These are phyloP conservation scores for Bicyclus anynana DNA, from an alignment of 1,140 invertebrate species.

Conservation along the genomic window DNA sequence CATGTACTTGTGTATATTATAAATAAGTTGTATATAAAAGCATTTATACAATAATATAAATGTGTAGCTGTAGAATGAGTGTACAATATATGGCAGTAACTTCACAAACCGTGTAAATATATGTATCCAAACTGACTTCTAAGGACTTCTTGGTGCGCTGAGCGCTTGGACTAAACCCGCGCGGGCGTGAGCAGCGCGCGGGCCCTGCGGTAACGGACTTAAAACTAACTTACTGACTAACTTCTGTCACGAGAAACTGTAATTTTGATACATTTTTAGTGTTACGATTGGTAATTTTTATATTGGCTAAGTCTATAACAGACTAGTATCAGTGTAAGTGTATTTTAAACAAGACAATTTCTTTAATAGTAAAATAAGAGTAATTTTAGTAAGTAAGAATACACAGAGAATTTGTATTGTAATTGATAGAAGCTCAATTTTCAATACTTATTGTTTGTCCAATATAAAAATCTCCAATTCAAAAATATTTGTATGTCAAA, in stretches of 20 bases:
- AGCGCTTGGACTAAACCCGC: conserved; percentile 49
- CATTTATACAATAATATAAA: too few species aligned
- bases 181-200: conserved; percentile 65
- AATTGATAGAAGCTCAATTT: too few species aligned
- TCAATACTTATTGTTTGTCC: neutral
- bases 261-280: neutral
- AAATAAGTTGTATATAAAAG: too few species aligned
- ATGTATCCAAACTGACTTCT: conserved; percentile 35
- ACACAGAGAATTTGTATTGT: too few species aligned
- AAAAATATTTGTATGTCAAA: neutral
- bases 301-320: neutral
- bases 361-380: too few species aligned
- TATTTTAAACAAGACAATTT: too few species aligned
- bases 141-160: conserved; percentile 59
- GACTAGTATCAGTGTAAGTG: too few species aligned
- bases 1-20: too few species aligned
- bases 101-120: conserved; percentile 27
- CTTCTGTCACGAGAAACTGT: conserved; percentile 29
- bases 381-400: too few species aligned
- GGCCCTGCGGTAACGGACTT: conserved; percentile 65
- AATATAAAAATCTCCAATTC: neutral
- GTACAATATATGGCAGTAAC: conserved; percentile 10
- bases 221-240: conserved; percentile 42
- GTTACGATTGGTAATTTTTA: neutral
- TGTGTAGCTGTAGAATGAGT: too few species aligned